phyloP scores from a whole-genome alignment of 2,797 vertebrate genomes.

The Melanitta fusca region DNA sequence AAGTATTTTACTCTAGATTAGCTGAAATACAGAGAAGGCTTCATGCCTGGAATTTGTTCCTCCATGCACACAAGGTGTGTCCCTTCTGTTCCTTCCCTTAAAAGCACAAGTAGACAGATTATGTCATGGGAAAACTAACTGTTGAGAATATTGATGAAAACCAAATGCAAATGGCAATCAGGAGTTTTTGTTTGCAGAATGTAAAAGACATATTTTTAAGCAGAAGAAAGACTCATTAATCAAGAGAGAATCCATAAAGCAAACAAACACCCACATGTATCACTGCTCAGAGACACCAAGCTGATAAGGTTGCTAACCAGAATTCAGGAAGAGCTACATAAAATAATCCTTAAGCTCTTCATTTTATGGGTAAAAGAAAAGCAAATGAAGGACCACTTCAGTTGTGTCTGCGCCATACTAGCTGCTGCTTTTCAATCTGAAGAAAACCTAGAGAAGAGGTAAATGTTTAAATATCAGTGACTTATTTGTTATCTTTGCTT shows the following conservation, averaged over 20 bases:
- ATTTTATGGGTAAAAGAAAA: not conserved
- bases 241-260: not conserved
- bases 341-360: not conserved
- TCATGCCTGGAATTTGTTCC: not conserved
- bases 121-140: not conserved
- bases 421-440: not conserved
- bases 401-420: not conserved
- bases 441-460: not conserved
- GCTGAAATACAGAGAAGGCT: not conserved
- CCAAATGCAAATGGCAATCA: not conserved
- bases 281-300: not conserved
- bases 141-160: not conserved
- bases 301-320: not conserved
- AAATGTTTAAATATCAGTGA: not conserved
- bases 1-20: not conserved
- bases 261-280: not conserved
- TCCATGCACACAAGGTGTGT: not conserved
- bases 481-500: not conserved
- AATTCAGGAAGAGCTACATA: not conserved
- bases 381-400: not conserved
- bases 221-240: slow-evolving; percentile 17
- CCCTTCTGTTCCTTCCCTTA: not conserved
- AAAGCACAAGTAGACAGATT: not conserved
- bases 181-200: not conserved
- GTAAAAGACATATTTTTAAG: slow-evolving; percentile 10